phyloP scores from a whole-genome alignment of 2,888 invertebrate species.

The Lobophora halterata region DNA sequence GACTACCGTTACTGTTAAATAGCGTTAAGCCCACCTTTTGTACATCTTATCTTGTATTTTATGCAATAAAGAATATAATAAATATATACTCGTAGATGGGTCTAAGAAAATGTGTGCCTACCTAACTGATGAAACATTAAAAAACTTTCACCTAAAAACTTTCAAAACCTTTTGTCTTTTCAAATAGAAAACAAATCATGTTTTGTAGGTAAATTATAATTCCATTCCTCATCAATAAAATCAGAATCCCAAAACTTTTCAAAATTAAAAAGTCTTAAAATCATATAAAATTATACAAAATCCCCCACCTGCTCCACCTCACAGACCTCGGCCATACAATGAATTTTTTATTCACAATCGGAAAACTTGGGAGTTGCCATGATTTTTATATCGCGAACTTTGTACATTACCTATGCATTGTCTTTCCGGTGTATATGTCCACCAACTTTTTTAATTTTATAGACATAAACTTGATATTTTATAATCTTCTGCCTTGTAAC shows the following conservation, averaged over 20 bases:
- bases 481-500: too few relatives aligned
- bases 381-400: slow-evolving; percentile 76
- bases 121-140: too few relatives aligned
- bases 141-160: too few relatives aligned
- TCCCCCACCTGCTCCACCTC: slow-evolving; percentile 63
- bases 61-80: too few relatives aligned
- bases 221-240: slow-evolving; percentile 13
- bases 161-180: too few relatives aligned
- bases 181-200: too few relatives aligned
- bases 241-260: slow-evolving; percentile 7
- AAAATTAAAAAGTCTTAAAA: slow-evolving; percentile 18
- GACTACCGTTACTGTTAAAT: too few relatives aligned
- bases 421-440: slow-evolving; percentile 44
- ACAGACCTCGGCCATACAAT: slow-evolving; percentile 48
- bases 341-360: slow-evolving; percentile 73
- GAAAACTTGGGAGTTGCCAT: slow-evolving; percentile 68
- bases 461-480: slow-evolving; percentile 16
- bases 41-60: too few relatives aligned
- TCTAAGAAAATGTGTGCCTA: too few relatives aligned
- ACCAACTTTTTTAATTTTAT: slow-evolving; percentile 70
- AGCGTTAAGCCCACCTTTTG: too few relatives aligned
- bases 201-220: neutral
- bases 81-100: too few relatives aligned
- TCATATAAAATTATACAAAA: slow-evolving; percentile 15
- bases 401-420: slow-evolving; percentile 73